These are phyloP conservation scores for Dryas iulia DNA, from an alignment of 1,140 invertebrate species.

Conservation along the genomic window DNA sequence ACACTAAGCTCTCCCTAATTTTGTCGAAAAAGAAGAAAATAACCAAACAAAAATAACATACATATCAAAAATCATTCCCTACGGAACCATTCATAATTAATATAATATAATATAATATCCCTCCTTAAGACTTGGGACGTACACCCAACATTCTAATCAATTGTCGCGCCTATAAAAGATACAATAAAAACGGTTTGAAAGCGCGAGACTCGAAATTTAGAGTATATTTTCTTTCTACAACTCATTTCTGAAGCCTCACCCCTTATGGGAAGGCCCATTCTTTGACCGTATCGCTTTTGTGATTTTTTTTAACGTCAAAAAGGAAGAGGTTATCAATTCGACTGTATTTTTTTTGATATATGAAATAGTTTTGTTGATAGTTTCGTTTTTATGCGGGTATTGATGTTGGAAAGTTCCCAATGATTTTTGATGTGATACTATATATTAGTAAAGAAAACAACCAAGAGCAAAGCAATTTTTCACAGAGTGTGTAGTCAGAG, in stretches of 20 bases:
- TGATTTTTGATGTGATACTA: no score
- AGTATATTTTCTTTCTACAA: background rate
- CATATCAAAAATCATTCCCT: background rate
- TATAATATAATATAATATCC: background rate
- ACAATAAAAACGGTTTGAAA: background rate
- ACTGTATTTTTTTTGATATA: no score
- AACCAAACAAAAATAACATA: background rate
- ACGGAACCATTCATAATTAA: background rate
- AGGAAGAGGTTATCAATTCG: no score
- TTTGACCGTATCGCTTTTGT: background rate
- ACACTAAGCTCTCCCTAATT: no score
- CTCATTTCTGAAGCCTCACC: background rate
- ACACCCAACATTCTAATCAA: background rate
- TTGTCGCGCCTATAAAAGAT: background rate
- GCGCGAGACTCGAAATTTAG: background rate
- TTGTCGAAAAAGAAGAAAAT: no score
- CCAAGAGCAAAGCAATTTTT: no score
- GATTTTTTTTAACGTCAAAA: background rate
- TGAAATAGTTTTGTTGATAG: no score
- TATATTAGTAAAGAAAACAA: no score
- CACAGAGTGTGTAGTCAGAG: no score
- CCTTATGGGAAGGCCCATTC: no score
- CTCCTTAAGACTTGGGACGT: background rate
- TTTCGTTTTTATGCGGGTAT: no score
- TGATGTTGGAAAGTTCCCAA: no score